phyloP scores from a whole-genome alignment of 2,888 invertebrate species.

The Autographa pulchrina region DNA sequence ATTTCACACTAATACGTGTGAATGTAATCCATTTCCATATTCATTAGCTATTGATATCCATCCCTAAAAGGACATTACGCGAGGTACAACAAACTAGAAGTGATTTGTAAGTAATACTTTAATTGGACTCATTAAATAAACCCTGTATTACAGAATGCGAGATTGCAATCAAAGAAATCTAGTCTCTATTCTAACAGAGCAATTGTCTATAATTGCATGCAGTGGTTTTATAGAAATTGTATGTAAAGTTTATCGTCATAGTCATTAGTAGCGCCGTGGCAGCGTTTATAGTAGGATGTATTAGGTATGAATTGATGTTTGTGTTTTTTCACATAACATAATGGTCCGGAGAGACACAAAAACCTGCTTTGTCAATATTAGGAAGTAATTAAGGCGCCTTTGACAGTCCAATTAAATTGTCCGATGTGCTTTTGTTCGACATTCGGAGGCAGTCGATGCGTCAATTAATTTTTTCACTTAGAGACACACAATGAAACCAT shows the following conservation, averaged over 20 bases:
- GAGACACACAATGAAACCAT: conserved; percentile 33
- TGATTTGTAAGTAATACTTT: conserved; percentile 63
- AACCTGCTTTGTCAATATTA: conserved; percentile 83
- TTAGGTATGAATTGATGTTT: conserved; percentile 35
- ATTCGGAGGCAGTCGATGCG: conserved; percentile 65
- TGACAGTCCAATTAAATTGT: conserved; percentile 79
- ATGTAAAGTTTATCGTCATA: conserved; percentile 32
- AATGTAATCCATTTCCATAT: conserved; percentile 54
- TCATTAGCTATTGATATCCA: conserved; percentile 50
- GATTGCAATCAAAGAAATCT: neutral
- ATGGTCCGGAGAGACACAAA: conserved; percentile 73
- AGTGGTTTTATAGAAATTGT: conserved; percentile 11
- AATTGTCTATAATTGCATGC: conserved; percentile 21
- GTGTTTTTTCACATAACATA: conserved; percentile 64
- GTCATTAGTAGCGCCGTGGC: conserved; percentile 19
- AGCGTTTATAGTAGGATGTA: conserved; percentile 31
- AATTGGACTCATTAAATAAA: conserved; percentile 55
- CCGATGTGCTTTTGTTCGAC: conserved; percentile 68
- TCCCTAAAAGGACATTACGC: conserved; percentile 40
- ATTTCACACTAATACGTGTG: conserved; percentile 25
- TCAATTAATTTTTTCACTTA: conserved; percentile 55
- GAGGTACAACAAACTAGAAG: conserved; percentile 44
- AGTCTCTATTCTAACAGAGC: neutral
- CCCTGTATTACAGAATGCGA: conserved; percentile 12
- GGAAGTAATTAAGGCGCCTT: conserved; percentile 84